Evolutionary conservation across 2,797 vertebrate species (phyloP).

Genomic region (Rhinella marina): DNA sequence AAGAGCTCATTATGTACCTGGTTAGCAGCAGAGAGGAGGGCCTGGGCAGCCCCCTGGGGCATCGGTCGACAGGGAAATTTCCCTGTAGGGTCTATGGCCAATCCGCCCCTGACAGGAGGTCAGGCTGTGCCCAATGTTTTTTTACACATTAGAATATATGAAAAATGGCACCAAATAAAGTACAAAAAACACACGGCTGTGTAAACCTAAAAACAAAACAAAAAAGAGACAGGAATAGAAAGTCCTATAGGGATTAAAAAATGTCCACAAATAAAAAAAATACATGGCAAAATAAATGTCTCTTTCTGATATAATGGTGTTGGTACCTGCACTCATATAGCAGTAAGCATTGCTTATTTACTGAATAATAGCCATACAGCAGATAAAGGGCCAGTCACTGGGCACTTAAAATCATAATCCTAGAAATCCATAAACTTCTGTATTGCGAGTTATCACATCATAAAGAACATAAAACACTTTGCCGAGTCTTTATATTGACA

Average conservation of each 20-base stretch:
- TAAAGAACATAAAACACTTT: not conserved
- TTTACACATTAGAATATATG: too few species aligned
- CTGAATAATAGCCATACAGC: not conserved
- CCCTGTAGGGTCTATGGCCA: too few species aligned
- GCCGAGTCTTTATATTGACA: not conserved
- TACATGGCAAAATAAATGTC: not conserved
- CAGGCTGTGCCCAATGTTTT: too few species aligned
- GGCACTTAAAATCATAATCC: not conserved
- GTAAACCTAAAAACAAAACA: not conserved
- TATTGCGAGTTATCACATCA: not conserved
- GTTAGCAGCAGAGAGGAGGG: too few species aligned
- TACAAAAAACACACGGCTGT: not conserved
- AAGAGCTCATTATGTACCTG: too few species aligned
- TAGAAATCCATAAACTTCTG: not conserved
- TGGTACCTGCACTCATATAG: not conserved
- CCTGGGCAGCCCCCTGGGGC: too few species aligned
- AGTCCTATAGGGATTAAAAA: not conserved
- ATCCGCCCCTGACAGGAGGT: too few species aligned
- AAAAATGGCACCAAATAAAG: not conserved
- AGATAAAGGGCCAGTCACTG: not conserved
- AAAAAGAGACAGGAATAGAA: not conserved
- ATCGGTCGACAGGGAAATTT: too few species aligned
- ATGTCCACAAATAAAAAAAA: not conserved
- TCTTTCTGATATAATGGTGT: not conserved
- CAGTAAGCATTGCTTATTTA: not conserved